Percentiles rank a stretch among this genome's conserved stretches.
Evolutionary conservation across 2,888 invertebrate species (phyloP).

Genomic region (Asteroscopus sphinx): DNA sequence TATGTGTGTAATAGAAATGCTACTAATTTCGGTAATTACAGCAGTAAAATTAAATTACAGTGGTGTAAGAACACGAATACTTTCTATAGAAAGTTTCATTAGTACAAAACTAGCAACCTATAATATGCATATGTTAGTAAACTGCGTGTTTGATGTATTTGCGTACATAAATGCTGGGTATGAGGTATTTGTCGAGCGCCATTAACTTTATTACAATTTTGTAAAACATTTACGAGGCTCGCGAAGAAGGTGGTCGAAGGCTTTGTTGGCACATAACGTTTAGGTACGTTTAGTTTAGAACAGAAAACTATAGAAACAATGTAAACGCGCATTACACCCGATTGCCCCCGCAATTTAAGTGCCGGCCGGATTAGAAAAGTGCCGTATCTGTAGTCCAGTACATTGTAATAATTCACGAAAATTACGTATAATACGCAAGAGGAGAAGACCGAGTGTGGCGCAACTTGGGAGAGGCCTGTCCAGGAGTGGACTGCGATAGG

Average conservation of each 20-base stretch:
- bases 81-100: slow-evolving; percentile 63
- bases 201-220: slow-evolving; percentile 61
- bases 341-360: slow-evolving; percentile 88
- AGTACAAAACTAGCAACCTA: slow-evolving; percentile 49
- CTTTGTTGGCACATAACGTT: slow-evolving; percentile 67
- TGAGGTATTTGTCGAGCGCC: slow-evolving; percentile 53
- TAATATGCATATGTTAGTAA: slow-evolving; percentile 61
- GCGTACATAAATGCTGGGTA: slow-evolving; percentile 54
- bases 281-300: slow-evolving; percentile 67
- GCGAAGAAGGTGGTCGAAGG: slow-evolving; percentile 57
- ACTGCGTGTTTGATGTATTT: slow-evolving; percentile 53
- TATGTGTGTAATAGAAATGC: slow-evolving; percentile 53
- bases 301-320: slow-evolving; percentile 82
- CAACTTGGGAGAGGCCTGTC: too few relatives aligned
- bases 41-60: slow-evolving; percentile 58
- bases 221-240: slow-evolving; percentile 55
- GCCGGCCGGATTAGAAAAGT: slow-evolving; percentile 83
- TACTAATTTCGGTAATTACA: slow-evolving; percentile 59
- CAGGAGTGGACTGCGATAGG: too few relatives aligned
- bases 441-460: too few relatives aligned
- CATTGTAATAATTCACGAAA: slow-evolving; percentile 33
- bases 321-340: slow-evolving; percentile 81
- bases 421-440: too few relatives aligned
- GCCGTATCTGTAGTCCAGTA: slow-evolving; percentile 74
- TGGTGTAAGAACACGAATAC: slow-evolving; percentile 57